Evolutionary conservation across 2,113 vertebrate genomes (phyloP), one percentile per base, ranked within the genome.

Genomic region (Parotia lawesii): DNA sequence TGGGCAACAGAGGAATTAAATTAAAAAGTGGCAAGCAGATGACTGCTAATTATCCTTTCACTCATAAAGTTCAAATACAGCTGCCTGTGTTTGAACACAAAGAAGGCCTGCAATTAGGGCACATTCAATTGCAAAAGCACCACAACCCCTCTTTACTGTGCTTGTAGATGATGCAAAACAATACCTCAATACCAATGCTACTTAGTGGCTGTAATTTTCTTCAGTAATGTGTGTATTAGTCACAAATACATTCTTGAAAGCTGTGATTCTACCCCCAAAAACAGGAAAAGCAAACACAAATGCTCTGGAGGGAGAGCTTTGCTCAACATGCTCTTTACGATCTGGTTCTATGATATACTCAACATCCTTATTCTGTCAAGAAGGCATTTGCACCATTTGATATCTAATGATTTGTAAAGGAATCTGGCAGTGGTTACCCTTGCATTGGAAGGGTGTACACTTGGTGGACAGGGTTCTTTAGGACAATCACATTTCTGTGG

Each of bases 11-110:
- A 86, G 15, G 44, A 71, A 87, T 83, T 60, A 56, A 77, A 92
- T 65, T 33, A 64, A 82, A 75, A 56, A 61, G 25, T 15, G 50
- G 45, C 75, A 88, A 72, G 54, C 19, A 85, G 57, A 69, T 58
- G 67, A 87, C 44, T 93, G 45, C 22, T 85, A 90, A 90, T 95
- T 94, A 84, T 85, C 74, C 38, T 58, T 86, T 96, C 79, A 31
- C 48, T 93, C 27, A 65, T 12, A 8, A 65, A 79, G 44, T 80
- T 87, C 89, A 94, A 92, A 82, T 85, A 85, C 80, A 94, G 70
- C 73, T 87, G 65, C 50, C 29, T 48, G 48, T 90, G 84, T 95
- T 77, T 90, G 73, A 91, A 89, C 61, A 90, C 65, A 89, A 76
- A 91, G 62, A 27, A 14, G 12, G 22, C 54, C 54, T 91, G 38